phyloP scores from a whole-genome alignment of 2,113 vertebrate species.

The Synodontis membranacea region DNA sequence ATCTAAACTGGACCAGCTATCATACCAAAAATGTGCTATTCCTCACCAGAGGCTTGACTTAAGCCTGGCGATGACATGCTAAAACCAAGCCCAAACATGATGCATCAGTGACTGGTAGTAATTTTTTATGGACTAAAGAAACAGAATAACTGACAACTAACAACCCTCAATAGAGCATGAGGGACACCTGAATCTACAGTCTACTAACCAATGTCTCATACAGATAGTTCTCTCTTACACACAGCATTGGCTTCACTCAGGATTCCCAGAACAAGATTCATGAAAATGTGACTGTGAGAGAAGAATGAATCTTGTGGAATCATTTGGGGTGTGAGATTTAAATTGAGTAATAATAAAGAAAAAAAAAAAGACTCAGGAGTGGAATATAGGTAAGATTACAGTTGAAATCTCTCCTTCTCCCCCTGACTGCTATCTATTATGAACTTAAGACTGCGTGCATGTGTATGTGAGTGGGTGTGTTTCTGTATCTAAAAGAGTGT shows the following conservation, averaged over 20 bases:
- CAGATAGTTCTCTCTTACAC: background rate
- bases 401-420: constrained; percentile 18
- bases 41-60: constrained; percentile 29
- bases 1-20: constrained; percentile 35
- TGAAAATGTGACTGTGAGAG: constrained; percentile 37
- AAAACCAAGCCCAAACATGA: constrained; percentile 26
- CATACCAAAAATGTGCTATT: constrained; percentile 49
- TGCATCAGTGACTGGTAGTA: constrained; percentile 3
- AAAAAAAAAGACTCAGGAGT: constrained; percentile 29
- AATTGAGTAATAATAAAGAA: constrained; percentile 9
- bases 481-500: constrained; percentile 12
- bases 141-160: constrained; percentile 47
- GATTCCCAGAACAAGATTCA: constrained; percentile 41
- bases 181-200: constrained; percentile 11
- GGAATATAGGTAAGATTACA: constrained; percentile 26
- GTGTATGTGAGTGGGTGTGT: constrained; percentile 43
- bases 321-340: background rate
- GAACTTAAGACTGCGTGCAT: constrained; percentile 36
- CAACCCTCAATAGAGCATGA: background rate
- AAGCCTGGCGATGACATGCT: constrained; percentile 15
- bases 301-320: constrained; percentile 35
- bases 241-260: constrained; percentile 31
- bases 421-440: constrained; percentile 34
- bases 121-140: constrained; percentile 51
- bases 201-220: constrained; percentile 25